phyloP scores from a whole-genome alignment of 2,888 invertebrate species.

The Macrophya annulata region DNA sequence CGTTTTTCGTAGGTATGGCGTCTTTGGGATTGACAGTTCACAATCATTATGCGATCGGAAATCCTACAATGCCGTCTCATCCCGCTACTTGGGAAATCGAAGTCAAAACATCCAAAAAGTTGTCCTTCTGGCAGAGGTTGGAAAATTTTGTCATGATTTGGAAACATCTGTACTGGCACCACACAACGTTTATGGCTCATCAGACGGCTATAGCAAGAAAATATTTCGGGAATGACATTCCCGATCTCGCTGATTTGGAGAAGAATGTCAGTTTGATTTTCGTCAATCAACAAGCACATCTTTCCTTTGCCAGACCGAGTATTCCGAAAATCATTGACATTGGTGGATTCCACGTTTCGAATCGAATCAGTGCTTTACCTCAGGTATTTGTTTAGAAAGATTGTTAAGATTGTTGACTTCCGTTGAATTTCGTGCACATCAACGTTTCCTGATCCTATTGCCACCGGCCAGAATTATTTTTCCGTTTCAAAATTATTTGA shows the following conservation, averaged over 20 bases:
- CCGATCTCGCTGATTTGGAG: conserved; percentile 59
- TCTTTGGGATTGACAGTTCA: not conserved
- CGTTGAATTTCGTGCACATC: not conserved
- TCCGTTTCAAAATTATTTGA: not conserved
- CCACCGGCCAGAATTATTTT: not conserved
- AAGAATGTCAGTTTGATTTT: conserved; percentile 64
- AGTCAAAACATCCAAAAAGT: conserved; percentile 49
- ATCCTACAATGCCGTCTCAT: conserved; percentile 62
- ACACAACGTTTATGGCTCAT: not conserved
- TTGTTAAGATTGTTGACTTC: not conserved
- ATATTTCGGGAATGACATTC: conserved; percentile 61
- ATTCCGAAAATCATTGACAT: conserved; percentile 62
- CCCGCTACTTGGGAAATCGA: conserved; percentile 65
- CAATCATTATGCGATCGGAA: conserved; percentile 60
- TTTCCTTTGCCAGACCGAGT: conserved; percentile 57
- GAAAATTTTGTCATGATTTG: conserved; percentile 58
- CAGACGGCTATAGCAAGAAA: conserved; percentile 60
- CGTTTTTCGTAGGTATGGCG: conserved; percentile 6
- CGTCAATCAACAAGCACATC: conserved; percentile 58
- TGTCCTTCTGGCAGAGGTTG: conserved; percentile 62
- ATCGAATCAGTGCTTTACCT: not conserved
- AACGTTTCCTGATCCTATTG: not conserved
- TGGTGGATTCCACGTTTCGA: conserved; percentile 52
- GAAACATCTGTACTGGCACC: conserved; percentile 43
- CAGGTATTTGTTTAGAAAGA: not conserved